Evolutionary conservation across 2,113 vertebrate genomes (phyloP), one percentile per base, ranked within the genome.

Genomic region (Nettapus auritus): DNA sequence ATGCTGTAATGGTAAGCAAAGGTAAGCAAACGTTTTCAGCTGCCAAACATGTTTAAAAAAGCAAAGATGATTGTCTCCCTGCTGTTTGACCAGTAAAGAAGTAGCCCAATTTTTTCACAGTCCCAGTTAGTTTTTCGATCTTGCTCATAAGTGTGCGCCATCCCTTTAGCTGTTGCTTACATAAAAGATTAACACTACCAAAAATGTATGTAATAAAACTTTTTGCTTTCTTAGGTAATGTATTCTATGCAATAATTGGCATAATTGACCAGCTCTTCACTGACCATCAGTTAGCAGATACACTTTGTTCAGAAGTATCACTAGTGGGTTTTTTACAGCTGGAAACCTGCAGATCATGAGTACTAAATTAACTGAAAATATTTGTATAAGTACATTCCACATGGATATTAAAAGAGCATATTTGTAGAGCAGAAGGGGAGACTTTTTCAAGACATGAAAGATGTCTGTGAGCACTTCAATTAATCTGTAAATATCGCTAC

Each of bases 401-500:
- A 71, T 69, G 57, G 83, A 60, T 86, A 92, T 81, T 76, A 75
- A 63, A 64, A 92, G 42, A 79, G 21, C n/a, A 2, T 92, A 64
- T 91, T 83, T 93, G 76, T 63, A 78, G 69, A 93, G 80, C 69
- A 69, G 73, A 83, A 83, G 88, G 76, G 62, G 6, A 84, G 26
- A 29, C 17, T 50, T 82, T 86, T 82, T 38, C 36, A 70, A 82
- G 71, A 76, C 53, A 34, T 76, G 66, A 88, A 93, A 88, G 70
- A 84, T 68, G n/a, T 73, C 69, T 82, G 77, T 84, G 73, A 91
- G 88, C 57, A 44, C 52, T 93, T 94, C 64, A 93, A 85, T 94
- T 96, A 78, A 93, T 86, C 60, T 79, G 82, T 96, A 96, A 96
- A 94, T 94, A 96, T 60, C 23, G 0, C 76, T 73, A 44, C 66